These are phyloP conservation scores for Pseudomyrmex sp. DNA, from an alignment of 1,140 invertebrate genomes.

Conservation along the genomic window DNA sequence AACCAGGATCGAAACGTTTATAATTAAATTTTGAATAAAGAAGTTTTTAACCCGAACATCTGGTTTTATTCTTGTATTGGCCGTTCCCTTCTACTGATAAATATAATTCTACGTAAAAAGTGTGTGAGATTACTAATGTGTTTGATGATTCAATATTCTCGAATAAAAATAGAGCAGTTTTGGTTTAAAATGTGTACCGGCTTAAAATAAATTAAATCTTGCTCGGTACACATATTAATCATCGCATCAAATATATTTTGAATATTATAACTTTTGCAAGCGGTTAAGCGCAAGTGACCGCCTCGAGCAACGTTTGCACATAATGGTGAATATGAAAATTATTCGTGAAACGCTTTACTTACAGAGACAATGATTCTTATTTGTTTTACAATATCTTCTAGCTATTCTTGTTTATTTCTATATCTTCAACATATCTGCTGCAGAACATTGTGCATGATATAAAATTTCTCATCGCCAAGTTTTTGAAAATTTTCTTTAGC, in stretches of 20 bases:
- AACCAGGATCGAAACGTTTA: too few species aligned
- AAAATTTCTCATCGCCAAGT: slow-evolving; percentile 35
- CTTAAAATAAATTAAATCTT: too few species aligned
- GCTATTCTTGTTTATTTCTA: slow-evolving; percentile 10
- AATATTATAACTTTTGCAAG: slow-evolving; percentile 43
- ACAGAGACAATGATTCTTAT: slow-evolving; percentile 22
- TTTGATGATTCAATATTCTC: too few species aligned
- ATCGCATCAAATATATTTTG: slow-evolving; percentile 1
- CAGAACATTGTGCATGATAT: slow-evolving; percentile 16
- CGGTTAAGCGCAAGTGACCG: background rate
- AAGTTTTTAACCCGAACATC: too few species aligned
- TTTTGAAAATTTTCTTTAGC: background rate
- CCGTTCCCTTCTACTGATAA: too few species aligned
- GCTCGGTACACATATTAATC: background rate
- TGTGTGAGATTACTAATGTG: too few species aligned
- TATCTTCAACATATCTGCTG: background rate
- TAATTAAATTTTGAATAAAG: too few species aligned
- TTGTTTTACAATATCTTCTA: background rate
- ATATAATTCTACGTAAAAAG: too few species aligned
- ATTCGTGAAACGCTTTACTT: background rate
- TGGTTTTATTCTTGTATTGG: too few species aligned
- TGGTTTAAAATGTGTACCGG: too few species aligned
- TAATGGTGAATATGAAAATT: too few species aligned
- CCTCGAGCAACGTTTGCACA: background rate
- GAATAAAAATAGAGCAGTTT: too few species aligned